Conservation (phyloP, 2,113 vertebrate species). For the Myotis lucifugus region DNA sequence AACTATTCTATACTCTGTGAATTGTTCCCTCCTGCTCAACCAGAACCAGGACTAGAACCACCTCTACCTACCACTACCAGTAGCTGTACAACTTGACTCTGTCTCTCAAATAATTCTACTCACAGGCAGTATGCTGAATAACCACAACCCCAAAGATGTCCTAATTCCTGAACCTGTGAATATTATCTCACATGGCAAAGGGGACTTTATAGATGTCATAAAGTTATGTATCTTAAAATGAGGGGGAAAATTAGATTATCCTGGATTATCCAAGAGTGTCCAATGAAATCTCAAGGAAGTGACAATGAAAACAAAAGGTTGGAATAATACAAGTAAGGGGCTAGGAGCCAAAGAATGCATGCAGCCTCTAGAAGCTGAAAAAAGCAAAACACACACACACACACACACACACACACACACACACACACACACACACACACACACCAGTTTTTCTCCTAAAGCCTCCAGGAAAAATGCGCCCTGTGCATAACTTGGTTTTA, state of each 20-base stretch:
- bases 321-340: background rate
- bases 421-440: too few species aligned
- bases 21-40: background rate
- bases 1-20: background rate
- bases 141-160: background rate
- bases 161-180: background rate
- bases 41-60: background rate
- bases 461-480: background rate
- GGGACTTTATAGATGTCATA: background rate
- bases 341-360: background rate
- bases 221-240: background rate
- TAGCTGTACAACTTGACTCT: background rate
- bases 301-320: background rate
- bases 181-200: background rate
- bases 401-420: too few species aligned
- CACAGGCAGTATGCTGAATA: background rate
- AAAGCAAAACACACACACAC: background rate
- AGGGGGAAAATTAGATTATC: background rate
- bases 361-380: background rate
- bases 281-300: background rate
- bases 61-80: background rate
- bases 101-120: background rate
- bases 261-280: background rate
- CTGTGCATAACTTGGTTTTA: background rate
- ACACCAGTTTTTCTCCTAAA: background rate